phyloP scores from a whole-genome alignment of 2,113 vertebrate genomes.

The Antigone vipio region DNA sequence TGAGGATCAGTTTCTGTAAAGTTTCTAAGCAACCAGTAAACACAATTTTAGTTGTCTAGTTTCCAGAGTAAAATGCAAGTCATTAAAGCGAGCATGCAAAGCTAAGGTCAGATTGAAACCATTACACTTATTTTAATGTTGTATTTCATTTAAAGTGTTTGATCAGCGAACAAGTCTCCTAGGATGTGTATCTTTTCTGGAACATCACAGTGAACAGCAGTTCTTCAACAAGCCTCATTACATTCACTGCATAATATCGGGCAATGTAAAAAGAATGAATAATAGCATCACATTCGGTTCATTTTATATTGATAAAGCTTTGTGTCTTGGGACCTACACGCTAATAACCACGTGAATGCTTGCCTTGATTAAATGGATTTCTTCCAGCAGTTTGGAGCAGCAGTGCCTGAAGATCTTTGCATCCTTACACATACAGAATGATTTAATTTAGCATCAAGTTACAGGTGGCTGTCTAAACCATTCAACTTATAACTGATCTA shows the following conservation, averaged over 20 bases:
- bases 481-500: not conserved
- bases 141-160: not conserved
- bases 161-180: not conserved
- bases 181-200: not conserved
- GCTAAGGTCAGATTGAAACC: not conserved
- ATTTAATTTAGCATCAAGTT: not conserved
- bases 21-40: not conserved
- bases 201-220: not conserved
- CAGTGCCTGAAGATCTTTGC: not conserved
- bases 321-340: not conserved
- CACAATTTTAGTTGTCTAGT: not conserved
- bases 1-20: not conserved
- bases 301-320: constrained; percentile 23
- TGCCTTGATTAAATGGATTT: constrained; percentile 19
- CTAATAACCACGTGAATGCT: not conserved
- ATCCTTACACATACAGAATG: not conserved
- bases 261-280: not conserved
- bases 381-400: not conserved
- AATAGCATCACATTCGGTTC: not conserved
- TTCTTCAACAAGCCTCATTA: constrained; percentile 9
- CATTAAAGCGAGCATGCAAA: not conserved
- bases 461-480: not conserved
- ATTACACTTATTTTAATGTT: not conserved
- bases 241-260: not conserved
- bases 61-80: not conserved